Percentiles rank a stretch among this genome's conserved stretches.
phyloP scores from a whole-genome alignment of 2,888 invertebrate genomes.

The Ectemnius continuus region DNA sequence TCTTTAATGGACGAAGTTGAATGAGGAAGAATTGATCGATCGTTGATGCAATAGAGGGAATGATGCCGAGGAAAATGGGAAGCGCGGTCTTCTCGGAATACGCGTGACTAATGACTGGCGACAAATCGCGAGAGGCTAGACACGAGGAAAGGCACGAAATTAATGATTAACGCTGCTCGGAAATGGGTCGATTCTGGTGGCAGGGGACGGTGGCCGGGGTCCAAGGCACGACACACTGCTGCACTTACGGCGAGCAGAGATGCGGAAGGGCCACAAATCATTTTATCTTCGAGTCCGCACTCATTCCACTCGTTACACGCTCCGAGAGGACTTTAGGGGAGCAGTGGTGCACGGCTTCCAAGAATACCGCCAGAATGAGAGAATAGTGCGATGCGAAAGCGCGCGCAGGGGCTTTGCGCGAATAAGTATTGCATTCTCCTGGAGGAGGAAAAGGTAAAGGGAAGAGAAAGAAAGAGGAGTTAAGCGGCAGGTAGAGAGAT shows the following conservation, averaged over 20 bases:
- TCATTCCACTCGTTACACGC: no score
- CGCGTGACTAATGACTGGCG: conserved; percentile 2
- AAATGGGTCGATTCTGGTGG: background rate
- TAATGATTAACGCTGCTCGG: conserved; percentile 5
- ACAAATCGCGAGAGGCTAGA: conserved; percentile 1
- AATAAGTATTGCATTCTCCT: no score
- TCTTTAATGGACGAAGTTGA: no score
- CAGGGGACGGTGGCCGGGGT: background rate
- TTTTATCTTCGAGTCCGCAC: no score
- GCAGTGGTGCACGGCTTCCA: conserved; percentile 1
- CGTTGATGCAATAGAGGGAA: no score
- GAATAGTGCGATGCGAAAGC: no score
- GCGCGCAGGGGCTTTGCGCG: no score
- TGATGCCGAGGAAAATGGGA: no score
- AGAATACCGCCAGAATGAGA: conserved; percentile 15
- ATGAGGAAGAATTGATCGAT: no score
- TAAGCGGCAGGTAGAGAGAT: background rate
- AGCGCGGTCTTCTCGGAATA: background rate
- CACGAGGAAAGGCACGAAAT: conserved; percentile 5
- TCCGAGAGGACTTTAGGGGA: background rate
- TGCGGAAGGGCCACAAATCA: no score
- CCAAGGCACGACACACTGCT: background rate
- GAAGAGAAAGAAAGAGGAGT: background rate
- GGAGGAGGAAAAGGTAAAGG: no score
- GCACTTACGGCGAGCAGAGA: background rate